A percentile compares a stretch with the other conserved stretches of the same genome.
Conservation (phyloP, 2,888 invertebrate genomes). For the Molorchus minor region DNA sequence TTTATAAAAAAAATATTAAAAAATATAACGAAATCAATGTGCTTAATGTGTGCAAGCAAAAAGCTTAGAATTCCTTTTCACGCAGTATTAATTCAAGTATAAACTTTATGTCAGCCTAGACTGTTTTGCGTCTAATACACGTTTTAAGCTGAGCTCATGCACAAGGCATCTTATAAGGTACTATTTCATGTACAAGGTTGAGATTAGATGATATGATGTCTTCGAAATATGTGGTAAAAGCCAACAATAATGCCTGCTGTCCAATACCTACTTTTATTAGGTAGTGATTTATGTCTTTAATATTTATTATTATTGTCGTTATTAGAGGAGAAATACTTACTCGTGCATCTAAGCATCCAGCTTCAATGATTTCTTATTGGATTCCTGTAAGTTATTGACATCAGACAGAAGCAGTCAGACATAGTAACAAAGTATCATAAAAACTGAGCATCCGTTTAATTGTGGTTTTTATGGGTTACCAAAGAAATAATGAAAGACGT, state of each 20-base stretch:
- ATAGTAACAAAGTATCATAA: not conserved
- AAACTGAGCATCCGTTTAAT: not conserved
- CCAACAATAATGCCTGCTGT: not conserved
- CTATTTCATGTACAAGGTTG: not conserved
- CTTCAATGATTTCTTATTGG: slow-evolving; percentile 4
- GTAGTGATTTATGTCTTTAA: slow-evolving; percentile 10
- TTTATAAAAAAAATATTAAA: too few relatives aligned
- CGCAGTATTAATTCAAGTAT: too few relatives aligned
- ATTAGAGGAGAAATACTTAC: not conserved
- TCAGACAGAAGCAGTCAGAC: not conserved
- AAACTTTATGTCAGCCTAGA: too few relatives aligned
- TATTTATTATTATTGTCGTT: slow-evolving; percentile 5
- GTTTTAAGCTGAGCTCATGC: slow-evolving; percentile 38
- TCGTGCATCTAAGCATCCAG: not conserved
- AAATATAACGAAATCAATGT: too few relatives aligned
- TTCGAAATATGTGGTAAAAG: not conserved
- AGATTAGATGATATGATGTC: not conserved
- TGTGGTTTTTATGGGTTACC: not conserved
- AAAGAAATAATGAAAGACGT: not conserved
- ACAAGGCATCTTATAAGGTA: not conserved
- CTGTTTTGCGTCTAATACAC: too few relatives aligned
- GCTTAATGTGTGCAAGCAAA: too few relatives aligned
- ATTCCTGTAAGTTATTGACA: not conserved
- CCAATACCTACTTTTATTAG: slow-evolving; percentile 1
- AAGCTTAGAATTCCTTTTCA: too few relatives aligned